Percentiles rank a stretch among this genome's conserved stretches.
Conservation (phyloP, 2,113 vertebrate species). For the Chaetorhynchus papuensis region DNA sequence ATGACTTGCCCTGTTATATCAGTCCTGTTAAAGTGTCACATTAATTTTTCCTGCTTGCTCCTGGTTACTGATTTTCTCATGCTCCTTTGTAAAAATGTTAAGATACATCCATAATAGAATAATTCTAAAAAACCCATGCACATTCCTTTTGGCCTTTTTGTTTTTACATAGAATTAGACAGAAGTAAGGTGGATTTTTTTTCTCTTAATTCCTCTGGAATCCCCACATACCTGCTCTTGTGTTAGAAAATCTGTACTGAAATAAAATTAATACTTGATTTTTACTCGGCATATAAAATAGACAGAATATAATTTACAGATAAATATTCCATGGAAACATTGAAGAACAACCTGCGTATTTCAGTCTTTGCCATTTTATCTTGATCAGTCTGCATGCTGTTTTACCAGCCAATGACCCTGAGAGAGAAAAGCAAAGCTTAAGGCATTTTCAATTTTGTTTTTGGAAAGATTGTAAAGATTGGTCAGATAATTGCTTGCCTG, state of each 20-base stretch:
- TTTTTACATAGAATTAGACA: background rate
- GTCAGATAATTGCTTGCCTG: background rate
- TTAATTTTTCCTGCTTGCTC: background rate
- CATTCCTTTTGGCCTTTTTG: background rate
- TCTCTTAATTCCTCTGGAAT: background rate
- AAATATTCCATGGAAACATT: background rate
- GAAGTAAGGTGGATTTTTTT: background rate
- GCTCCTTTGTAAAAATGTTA: background rate
- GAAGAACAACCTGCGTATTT: background rate
- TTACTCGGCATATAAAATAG: background rate
- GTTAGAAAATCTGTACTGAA: background rate
- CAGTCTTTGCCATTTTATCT: background rate
- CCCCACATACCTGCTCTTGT: background rate
- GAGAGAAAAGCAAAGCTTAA: background rate
- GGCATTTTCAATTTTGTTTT: background rate
- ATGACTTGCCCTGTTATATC: background rate
- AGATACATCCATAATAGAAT: background rate
- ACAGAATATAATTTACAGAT: background rate
- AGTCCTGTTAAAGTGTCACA: background rate
- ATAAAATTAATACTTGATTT: background rate
- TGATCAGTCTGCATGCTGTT: background rate
- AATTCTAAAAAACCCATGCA: background rate
- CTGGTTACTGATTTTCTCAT: background rate
- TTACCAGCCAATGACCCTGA: background rate
- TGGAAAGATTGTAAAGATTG: background rate